Conservation (phyloP, 2,113 vertebrate genomes). For the Microtus montanus region DNA sequence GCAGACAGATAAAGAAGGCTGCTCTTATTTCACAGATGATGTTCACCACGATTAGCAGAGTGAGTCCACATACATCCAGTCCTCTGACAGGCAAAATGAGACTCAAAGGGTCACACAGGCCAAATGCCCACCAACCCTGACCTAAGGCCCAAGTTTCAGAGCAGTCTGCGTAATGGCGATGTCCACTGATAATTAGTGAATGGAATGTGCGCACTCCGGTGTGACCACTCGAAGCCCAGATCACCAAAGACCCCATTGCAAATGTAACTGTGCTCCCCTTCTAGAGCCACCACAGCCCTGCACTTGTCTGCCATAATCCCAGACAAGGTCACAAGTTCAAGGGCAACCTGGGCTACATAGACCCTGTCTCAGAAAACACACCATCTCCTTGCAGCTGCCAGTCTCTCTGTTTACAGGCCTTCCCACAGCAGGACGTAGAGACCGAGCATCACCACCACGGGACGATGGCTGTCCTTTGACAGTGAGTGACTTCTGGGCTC, state of each 20-base stretch:
- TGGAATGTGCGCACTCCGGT: fast-evolving
- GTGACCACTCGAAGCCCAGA: fast-evolving
- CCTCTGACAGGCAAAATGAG: background rate
- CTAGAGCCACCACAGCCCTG: background rate
- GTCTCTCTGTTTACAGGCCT: background rate
- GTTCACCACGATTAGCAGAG: too few species aligned
- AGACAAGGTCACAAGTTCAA: background rate
- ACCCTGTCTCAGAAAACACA: background rate
- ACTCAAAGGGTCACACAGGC: background rate
- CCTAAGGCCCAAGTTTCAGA: background rate
- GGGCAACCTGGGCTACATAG: background rate
- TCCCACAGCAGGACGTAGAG: fast-evolving
- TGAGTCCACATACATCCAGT: too few species aligned
- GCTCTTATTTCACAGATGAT: background rate
- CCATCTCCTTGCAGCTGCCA: background rate
- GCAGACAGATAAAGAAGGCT: background rate
- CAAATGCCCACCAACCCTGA: background rate
- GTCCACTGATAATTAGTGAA: too few species aligned
- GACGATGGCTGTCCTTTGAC: background rate
- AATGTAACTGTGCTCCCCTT: too few species aligned
- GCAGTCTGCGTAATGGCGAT: background rate
- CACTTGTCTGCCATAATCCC: background rate
- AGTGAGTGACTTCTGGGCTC: background rate
- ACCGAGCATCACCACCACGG: fast-evolving
- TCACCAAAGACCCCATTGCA: background rate